phyloP scores from a whole-genome alignment of 2,797 vertebrate genomes.

The Gymnocypris eckloni region DNA sequence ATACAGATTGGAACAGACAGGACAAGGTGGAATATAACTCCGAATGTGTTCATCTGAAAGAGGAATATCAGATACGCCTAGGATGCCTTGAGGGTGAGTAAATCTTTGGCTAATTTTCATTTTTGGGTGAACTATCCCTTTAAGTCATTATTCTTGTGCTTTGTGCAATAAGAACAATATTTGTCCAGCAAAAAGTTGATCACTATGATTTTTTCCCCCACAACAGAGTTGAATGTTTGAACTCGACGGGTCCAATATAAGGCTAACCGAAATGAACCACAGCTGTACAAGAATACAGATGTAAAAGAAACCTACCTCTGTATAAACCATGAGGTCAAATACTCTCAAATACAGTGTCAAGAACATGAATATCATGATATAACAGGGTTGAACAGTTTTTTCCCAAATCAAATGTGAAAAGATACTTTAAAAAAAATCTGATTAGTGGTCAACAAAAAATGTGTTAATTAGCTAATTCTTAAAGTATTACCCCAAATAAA shows the following conservation, averaged over 20 bases:
- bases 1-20: too few relatives aligned
- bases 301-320: neutral
- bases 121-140: too few relatives aligned
- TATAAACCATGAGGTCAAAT: neutral
- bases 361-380: neutral
- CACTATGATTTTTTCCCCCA: neutral
- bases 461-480: too few relatives aligned
- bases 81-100: too few relatives aligned
- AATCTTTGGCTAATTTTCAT: too few relatives aligned
- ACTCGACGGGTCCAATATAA: neutral
- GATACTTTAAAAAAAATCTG: too few relatives aligned
- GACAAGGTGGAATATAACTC: too few relatives aligned
- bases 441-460: too few relatives aligned
- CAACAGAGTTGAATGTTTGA: neutral
- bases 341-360: neutral
- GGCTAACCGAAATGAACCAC: neutral
- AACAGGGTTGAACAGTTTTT: neutral
- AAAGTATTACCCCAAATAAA: neutral
- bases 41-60: too few relatives aligned
- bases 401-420: too few relatives aligned
- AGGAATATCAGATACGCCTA: too few relatives aligned
- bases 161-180: neutral
- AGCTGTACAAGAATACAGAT: neutral
- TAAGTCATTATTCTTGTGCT: neutral
- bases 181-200: neutral